Base-by-base conservation (phyloP, 2,888 invertebrate species). In the Morpho helenor region DNA sequence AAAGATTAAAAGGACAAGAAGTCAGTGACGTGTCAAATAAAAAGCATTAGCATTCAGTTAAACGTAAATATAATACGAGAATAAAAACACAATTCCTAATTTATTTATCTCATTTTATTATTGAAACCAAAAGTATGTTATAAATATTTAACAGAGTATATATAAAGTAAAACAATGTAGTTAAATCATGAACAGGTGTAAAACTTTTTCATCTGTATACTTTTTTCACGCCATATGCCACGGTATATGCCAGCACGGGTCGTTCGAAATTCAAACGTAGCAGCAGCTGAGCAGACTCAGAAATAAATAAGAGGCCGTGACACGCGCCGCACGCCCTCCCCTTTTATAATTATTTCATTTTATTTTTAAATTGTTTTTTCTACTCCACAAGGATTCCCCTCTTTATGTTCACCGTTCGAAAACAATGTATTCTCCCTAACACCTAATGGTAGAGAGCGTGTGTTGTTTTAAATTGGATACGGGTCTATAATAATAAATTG, bases 341-440 rank as follows among this genome's bases (percentile, higher is more conserved):
- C 81, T 84, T 85, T 86, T 82, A 84, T 86, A 88, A 89, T 87
- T 87, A 87, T 84, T 89, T 79, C 87, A 87, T 89, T 89, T 89
- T 90, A 89, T 90, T 90, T 90, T 89, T 89, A 88, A 89, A 90
- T 87, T 87, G 87, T 89, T 89, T 90, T 90, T 90, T 89, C 87
- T 84, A 66, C 75, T 83, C 80, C 84, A 79, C 82, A 80, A 81
- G 77, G 81, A 84, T 85, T 85, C 87, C 87, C 87, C 87, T 83
- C 79, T 78, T 66, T 70, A 76, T 81, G 76, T 80, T 80, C 75
- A 75, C 72, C 72, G 73, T 81, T 77, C 75, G 77, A 84, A 87
- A 87, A 87, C 86, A 86, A 85, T 87, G 80, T 78, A 68, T 69
- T 75, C 81, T 53, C 79, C 86, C 67, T 64, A 78, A 75, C 76